Base-by-base conservation (phyloP, 2,888 invertebrate genomes). In the Herminia tarsipennalis region DNA sequence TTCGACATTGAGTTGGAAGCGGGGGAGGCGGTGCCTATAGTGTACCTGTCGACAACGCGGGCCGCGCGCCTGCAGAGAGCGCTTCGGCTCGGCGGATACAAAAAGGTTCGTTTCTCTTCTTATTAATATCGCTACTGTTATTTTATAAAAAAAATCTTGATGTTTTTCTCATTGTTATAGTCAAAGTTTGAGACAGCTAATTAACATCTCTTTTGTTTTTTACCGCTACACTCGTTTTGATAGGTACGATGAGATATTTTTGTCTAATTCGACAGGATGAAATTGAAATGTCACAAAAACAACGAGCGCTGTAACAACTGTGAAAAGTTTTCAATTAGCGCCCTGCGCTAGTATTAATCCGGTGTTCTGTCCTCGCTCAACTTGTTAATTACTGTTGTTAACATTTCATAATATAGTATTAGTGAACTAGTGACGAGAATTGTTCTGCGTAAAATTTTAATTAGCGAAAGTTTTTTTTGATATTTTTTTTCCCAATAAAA, bases 41-140 rank as follows among this genome's bases (percentile, higher is more conserved):
- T 92, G 59, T 86, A 90, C 73, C 86, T 93, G 66, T 88, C 92
- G 39, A 86, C 87, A 12, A 84, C 88, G 62, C 87, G 92, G 39
- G 93, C 92, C 28, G 92, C 92, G 29, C 80, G 81, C 43, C 78
- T 94, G 66, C 92, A 92, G 74, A 83, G 93, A 58, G 87, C 92
- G n/a, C 76, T 93, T 29, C 88, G 91, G 57, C 92, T 92, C 73
- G 92, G 89, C 25, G 93, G 93, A 59, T 90, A 91, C 62, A 93
- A 93, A 89, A 92, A 92, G 91, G 94, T 93, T 75, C 30, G 32
- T 38, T 36, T 27, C 20, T 44, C 24, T 51, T 43, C 52, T 66
- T 58, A 59, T 61, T 57, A 63, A 65, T 64, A 68, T 55, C 37
- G 42, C 52, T 50, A 25, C 46, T 58, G 56, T 48, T 57, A 45